Evolutionary conservation across 2,888 invertebrate genomes (phyloP), one percentile per base, ranked within the genome.

Genomic region (Octodonta nipae): DNA sequence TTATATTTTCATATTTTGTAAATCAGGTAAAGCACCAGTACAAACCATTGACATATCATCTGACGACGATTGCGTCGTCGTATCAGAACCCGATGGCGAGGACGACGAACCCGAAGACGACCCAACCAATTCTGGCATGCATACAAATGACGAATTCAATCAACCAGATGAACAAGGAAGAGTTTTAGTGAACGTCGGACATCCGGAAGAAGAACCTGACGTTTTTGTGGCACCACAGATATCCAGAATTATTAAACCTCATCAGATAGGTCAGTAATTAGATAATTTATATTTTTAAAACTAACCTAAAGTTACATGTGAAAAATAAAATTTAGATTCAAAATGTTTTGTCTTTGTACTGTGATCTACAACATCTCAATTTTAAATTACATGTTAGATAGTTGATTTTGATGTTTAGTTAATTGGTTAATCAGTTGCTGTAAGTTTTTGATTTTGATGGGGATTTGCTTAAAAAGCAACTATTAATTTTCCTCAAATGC

Each of bases 151-250:
- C 61, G 66, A 78, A 4, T 83, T 87, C 54, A 95, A 95, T 62
- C 67, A 81, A 44, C 86, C 87, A 1, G 92, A 95, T 60, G 85
- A 85, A 41, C 76, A 85, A 55, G 95, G 95, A 1, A 70, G 89
- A 13, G 92, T 95, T 8, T 67, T 89, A 39, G 83, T 95, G 30
- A 95, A 95, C 60, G 79, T 93, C 13, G 92, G 89, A 5, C 93
- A 93, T 61, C 83, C 88, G 0, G 80, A 84, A 35, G 78, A 75
- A 32, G 95, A 95, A 55, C 78, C 81, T 10, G 92, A 92, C 52
- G 80, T 95, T 43, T 95, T 82, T 60, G 67, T 95, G 34, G 86
- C 92, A 1, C 86, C 89, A 0, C 92, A 87, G 58, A 83, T 95
- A 30, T 82, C 89, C 0, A 71, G 82, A 44, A 73, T 85, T 32